Percentiles rank a stretch among this genome's conserved stretches.
Evolutionary conservation across 1,140 invertebrate genomes (phyloP).

Genomic region (Polyergus mexicanus): DNA sequence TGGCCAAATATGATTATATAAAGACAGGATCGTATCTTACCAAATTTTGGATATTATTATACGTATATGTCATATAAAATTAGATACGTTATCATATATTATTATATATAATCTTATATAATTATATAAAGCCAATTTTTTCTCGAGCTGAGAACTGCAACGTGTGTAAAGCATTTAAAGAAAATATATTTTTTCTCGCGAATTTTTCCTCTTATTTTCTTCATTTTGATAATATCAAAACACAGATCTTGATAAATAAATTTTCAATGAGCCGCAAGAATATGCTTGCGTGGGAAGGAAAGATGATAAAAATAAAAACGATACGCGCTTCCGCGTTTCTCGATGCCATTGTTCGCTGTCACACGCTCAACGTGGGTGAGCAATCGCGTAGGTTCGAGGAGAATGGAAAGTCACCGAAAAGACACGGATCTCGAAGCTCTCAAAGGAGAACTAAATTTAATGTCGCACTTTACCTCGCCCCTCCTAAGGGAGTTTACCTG

Average conservation of each 20-base stretch:
- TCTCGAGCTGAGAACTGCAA: background rate
- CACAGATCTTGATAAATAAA: constrained; percentile 3
- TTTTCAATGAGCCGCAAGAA: background rate
- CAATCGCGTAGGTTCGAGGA: constrained; percentile 41
- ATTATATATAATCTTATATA: too few relatives aligned
- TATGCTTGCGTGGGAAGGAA: background rate
- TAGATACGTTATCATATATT: too few relatives aligned
- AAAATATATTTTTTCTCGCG: background rate
- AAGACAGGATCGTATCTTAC: too few relatives aligned
- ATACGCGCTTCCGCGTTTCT: constrained; percentile 17
- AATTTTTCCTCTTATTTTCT: background rate
- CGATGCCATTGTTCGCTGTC: constrained; percentile 35
- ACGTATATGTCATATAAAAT: too few relatives aligned
- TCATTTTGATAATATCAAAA: background rate
- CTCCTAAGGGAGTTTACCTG: constrained; percentile 32
- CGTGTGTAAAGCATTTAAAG: background rate
- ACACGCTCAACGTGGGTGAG: constrained; percentile 6
- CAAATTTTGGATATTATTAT: too few relatives aligned
- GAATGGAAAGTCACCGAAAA: constrained; percentile 60
- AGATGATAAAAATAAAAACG: constrained; percentile 22
- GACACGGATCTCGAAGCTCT: background rate
- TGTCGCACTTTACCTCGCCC: background rate
- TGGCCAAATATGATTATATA: too few relatives aligned
- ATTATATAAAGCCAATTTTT: too few relatives aligned
- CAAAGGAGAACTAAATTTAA: constrained; percentile 59